Evolutionary conservation across 1,140 invertebrate genomes (phyloP), one percentile per base, ranked within the genome.

Genomic region (Glossosoma conforme): DNA sequence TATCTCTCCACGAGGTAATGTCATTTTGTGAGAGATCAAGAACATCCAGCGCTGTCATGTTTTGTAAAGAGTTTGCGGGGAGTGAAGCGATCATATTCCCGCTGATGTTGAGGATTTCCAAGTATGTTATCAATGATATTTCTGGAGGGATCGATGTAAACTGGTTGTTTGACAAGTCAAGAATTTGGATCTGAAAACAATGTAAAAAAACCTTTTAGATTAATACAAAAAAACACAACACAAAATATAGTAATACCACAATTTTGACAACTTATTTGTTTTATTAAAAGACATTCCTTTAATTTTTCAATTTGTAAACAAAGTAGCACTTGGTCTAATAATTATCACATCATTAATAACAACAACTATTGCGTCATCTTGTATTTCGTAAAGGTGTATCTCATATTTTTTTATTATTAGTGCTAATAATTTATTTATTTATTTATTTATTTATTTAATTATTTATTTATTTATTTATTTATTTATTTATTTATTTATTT

Each of bases 41-140:
- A 2, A 65, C 62, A 56, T 77, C 65, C 14, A 83, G 61, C 2
- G 68, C 62, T 9, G 64, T 70, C 11, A 80, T 68, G 6, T 75
- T 77, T 18, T 68, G 48, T 2, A 82, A 64, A 2, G 73, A 66
- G 41, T 68, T 56, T 20, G 54, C 51, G 2, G 64, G 63, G 37
- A 83, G 43, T 15, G 60, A 60, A 3, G 58, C 62, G 17, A 82
- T 68, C 36, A 64, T 54, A 58, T 83, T 83, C 24, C 70, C 62
- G 17, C 78, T 80, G 14, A 82, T 45, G 61, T 82, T 77, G 35
- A 83, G 62, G 25, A 65, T 66, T 35, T 72, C 59, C 36, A 83
- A 61, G n/a, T 72, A 70, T 21, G 61, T 56, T 32, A 77, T 77
- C 2, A 66, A 62, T 22, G 69, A 62, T n/a, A 81, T 63, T 38